phyloP scores from a whole-genome alignment of 2,113 vertebrate species.

The Chaenogobius annularis region DNA sequence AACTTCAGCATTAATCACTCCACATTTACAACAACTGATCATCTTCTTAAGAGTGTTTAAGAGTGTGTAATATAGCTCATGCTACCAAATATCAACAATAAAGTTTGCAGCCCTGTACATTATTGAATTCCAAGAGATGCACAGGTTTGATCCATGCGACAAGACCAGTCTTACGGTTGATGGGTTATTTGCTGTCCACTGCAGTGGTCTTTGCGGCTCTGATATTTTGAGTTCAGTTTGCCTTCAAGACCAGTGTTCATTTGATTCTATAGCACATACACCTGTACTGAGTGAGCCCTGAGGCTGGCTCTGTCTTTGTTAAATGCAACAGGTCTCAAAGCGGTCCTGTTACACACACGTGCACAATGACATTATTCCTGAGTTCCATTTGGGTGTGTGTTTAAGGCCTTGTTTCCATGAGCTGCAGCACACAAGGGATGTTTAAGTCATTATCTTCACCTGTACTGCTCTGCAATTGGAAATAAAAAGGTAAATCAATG shows the following conservation, averaged over 20 bases:
- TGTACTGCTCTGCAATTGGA: slow-evolving; percentile 13
- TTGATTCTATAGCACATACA: slow-evolving; percentile 11
- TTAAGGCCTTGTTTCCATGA: neutral
- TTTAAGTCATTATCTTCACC: slow-evolving; percentile 23
- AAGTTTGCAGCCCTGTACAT: neutral
- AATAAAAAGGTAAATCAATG: too few relatives aligned
- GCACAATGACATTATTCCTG: slow-evolving; percentile 30
- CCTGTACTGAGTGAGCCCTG: slow-evolving; percentile 17
- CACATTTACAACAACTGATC: neutral
- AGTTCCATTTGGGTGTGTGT: slow-evolving; percentile 4
- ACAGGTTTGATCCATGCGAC: neutral
- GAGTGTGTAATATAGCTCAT: neutral
- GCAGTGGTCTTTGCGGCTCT: neutral
- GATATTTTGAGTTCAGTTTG: neutral
- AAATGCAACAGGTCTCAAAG: slow-evolving; percentile 24
- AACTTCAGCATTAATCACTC: neutral
- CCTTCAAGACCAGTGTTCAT: neutral
- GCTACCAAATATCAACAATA: neutral
- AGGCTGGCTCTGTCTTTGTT: slow-evolving; percentile 19
- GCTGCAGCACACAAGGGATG: slow-evolving; percentile 7
- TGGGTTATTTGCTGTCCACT: neutral
- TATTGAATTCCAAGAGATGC: neutral
- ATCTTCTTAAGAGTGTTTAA: neutral
- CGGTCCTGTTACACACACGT: slow-evolving; percentile 25
- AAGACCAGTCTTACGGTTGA: neutral